Conservation (phyloP, 2,113 vertebrate species). For the Etia nguti region DNA sequence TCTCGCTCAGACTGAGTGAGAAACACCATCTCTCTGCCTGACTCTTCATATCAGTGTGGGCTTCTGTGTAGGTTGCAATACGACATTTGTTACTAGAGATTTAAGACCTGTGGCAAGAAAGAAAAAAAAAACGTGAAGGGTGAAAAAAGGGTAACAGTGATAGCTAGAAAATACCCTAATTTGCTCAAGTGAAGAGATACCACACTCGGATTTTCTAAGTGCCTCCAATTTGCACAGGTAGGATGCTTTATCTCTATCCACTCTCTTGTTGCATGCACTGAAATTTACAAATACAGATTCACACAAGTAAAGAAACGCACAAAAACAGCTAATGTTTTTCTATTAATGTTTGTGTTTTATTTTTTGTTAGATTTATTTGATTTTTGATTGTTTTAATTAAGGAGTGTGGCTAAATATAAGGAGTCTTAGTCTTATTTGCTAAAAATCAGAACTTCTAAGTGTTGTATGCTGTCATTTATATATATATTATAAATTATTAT, state of each 20-base stretch:
- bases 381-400: neutral
- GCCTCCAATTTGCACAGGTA: conserved; percentile 37
- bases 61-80: neutral
- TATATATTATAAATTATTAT: no score
- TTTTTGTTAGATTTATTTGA: neutral
- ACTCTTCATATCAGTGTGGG: conserved; percentile 3
- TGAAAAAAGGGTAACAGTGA: accelerated
- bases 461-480: neutral
- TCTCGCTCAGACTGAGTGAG: conserved; percentile 34
- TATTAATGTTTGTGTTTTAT: neutral
- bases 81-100: neutral
- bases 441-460: neutral
- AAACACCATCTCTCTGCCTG: conserved; percentile 3
- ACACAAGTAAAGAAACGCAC: neutral
- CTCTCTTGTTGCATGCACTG: neutral
- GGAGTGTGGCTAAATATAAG: neutral
- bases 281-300: neutral
- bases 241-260: neutral
- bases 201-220: neutral
- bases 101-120: neutral
- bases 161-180: neutral
- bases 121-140: neutral
- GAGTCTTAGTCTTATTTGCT: neutral
- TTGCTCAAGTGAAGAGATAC: neutral
- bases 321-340: neutral